Evolutionary conservation across 1,140 invertebrate species (phyloP), one percentile per base, ranked within the genome.

Genomic region (Meloidogyne hapla): DNA sequence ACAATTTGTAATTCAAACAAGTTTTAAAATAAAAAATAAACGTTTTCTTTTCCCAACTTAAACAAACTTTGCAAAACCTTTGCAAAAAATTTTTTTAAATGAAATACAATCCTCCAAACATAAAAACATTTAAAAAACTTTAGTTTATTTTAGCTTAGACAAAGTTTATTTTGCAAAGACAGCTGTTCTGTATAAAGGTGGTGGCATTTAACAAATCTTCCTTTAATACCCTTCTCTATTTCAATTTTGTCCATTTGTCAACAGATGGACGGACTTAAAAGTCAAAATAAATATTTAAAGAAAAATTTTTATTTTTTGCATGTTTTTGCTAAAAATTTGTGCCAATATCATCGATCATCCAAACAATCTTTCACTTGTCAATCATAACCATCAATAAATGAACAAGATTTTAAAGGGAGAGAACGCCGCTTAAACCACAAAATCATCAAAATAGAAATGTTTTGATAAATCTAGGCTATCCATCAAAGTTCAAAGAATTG

Each of bases 91-190:
- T 56, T 56, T 48, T 18, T 3, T 18, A 56, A 56, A 56, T 15
- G 48, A 56, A 56, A 56, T 56, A 56, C 48, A 56, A 56, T 56
- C 48, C n/a, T n/a, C 5, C n/a, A n/a, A n/a, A 6, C 13, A 48
- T 1, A 48, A n/a, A 56, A 6, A 42, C 9, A 13, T 42, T 56
- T 56, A 56, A 9, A 56, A 56, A 56, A 56, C 48, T n/a, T 56
- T 18, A n/a, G n/a, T n/a, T n/a, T n/a, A n/a, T n/a, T n/a, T n/a
- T n/a, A n/a, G n/a, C n/a, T n/a, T n/a, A 4, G 5, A 56, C 48
- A 56, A 56, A 56, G 48, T 56, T 56, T 56, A 56, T 56, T 56
- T 56, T 56, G n/a, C 48, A 56, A 56, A 56, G 48, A 56, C 48
- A 56, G 48, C 18, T 56, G 48, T 56, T 56, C 48, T 8, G 9